These are phyloP conservation scores for Clarias macrocephalus DNA, from an alignment of 2,113 vertebrate genomes.

Conservation along the genomic window DNA sequence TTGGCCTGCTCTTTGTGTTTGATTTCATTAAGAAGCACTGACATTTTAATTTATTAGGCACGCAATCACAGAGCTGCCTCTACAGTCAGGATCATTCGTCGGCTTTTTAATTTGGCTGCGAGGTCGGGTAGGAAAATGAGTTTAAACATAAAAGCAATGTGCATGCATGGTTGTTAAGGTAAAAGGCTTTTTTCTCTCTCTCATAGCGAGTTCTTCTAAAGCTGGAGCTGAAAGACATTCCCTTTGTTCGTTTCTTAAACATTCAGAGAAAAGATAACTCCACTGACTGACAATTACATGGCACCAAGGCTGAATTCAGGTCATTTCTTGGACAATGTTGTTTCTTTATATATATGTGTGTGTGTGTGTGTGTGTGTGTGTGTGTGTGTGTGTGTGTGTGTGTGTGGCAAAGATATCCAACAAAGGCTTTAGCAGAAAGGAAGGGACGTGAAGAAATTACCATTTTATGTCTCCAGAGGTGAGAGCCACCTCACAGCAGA, in stretches of 20 bases:
- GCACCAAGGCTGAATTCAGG: conserved; percentile 21
- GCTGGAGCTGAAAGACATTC: conserved; percentile 39
- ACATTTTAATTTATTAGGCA: conserved; percentile 31
- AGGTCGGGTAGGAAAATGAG: conserved; percentile 13
- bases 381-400: conserved; percentile 13
- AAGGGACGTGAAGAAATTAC: conserved; percentile 21
- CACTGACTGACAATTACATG: conserved; percentile 36
- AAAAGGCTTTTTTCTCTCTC: background rate
- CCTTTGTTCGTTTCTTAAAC: conserved; percentile 18
- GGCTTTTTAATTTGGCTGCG: background rate
- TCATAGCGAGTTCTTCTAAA: conserved; percentile 1
- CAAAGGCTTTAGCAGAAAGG: conserved; percentile 22
- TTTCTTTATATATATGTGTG: background rate
- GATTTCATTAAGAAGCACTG: conserved; percentile 27
- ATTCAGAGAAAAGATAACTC: conserved; percentile 20
- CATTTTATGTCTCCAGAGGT: conserved; percentile 32
- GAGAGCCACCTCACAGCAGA: background rate
- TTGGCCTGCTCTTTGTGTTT: conserved; percentile 36
- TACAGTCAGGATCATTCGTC: background rate
- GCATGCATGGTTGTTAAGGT: background rate
- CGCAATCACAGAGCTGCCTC: background rate
- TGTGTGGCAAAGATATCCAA: conserved; percentile 6
- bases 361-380: conserved; percentile 11
- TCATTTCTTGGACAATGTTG: conserved; percentile 27
- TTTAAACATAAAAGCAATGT: conserved; percentile 7